phyloP scores from a whole-genome alignment of 2,797 vertebrate genomes.

The Intellagama lesueurii region DNA sequence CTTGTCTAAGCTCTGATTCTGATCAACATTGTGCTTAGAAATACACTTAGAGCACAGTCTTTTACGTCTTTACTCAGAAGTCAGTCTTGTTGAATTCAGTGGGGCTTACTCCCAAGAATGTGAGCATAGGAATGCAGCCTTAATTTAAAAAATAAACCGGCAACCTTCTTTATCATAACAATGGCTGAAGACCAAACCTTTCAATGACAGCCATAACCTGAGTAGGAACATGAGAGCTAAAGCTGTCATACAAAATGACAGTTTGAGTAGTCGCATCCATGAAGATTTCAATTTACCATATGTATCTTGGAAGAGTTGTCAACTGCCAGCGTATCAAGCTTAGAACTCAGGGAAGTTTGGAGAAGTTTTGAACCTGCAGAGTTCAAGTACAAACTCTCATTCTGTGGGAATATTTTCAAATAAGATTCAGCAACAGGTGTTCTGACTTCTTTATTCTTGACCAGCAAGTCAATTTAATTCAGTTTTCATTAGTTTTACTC shows the following conservation, averaged over 20 bases:
- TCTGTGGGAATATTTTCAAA: not conserved
- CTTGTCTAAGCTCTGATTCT: too few species aligned
- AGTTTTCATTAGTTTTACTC: slow-evolving; percentile 43
- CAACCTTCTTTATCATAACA: not conserved
- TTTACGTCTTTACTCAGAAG: too few species aligned
- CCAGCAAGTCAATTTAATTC: slow-evolving; percentile 63
- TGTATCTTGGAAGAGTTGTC: not conserved
- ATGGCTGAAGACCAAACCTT: not conserved
- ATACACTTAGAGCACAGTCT: too few species aligned
- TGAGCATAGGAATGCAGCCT: not conserved
- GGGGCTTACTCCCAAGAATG: not conserved
- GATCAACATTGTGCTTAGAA: too few species aligned
- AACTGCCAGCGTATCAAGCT: not conserved
- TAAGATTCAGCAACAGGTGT: slow-evolving; percentile 10
- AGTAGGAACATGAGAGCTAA: too few species aligned
- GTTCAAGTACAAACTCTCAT: not conserved
- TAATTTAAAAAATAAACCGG: not conserved
- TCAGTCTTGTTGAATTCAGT: too few species aligned
- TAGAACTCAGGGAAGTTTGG: not conserved
- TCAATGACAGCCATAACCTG: not conserved
- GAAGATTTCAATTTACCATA: not conserved
- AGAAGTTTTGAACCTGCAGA: not conserved
- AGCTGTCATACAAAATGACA: not conserved
- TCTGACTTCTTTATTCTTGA: slow-evolving; percentile 47
- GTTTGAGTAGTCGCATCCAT: not conserved